These are phyloP conservation scores for Eufriesea mexicana DNA, from an alignment of 1,140 invertebrate genomes.

Conservation along the genomic window DNA sequence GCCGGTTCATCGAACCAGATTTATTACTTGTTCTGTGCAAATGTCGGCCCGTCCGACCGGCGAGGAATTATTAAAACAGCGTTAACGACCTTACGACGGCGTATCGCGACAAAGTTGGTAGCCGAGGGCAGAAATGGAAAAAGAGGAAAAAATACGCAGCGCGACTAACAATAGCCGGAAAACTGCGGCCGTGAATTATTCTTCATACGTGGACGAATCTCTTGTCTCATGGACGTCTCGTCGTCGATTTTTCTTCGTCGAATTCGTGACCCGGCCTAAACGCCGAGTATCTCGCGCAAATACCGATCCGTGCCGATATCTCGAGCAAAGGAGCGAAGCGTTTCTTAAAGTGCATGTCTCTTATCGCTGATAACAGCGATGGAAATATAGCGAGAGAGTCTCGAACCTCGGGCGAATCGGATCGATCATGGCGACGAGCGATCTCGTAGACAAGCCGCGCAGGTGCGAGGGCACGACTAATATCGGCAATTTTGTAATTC, in stretches of 20 bases:
- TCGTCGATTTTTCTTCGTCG: not conserved
- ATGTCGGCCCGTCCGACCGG: constrained; percentile 10
- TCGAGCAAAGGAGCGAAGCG: constrained; percentile 21
- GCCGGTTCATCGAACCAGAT: constrained; percentile 63
- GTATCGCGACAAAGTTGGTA: constrained; percentile 7
- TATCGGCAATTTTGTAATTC: constrained; percentile 61
- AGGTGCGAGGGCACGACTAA: constrained; percentile 48
- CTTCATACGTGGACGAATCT: not conserved
- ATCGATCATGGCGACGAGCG: not conserved
- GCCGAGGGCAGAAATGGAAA: not conserved
- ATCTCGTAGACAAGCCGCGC: not conserved
- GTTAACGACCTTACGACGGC: not conserved
- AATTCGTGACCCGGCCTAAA: not conserved
- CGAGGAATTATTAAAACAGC: constrained; percentile 25
- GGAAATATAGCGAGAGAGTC: not conserved
- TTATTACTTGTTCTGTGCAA: constrained; percentile 49
- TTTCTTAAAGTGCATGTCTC: not conserved
- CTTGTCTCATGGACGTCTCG: not conserved
- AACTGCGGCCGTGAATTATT: constrained; percentile 35
- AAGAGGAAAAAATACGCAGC: not conserved
- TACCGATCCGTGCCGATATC: constrained; percentile 10
- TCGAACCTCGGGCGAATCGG: constrained; percentile 11
- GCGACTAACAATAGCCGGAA: constrained; percentile 49
- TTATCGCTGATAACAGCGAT: too few relatives aligned
- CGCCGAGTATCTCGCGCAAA: not conserved